phyloP scores from a whole-genome alignment of 2,888 invertebrate species.

The Metacarcinus magister region DNA sequence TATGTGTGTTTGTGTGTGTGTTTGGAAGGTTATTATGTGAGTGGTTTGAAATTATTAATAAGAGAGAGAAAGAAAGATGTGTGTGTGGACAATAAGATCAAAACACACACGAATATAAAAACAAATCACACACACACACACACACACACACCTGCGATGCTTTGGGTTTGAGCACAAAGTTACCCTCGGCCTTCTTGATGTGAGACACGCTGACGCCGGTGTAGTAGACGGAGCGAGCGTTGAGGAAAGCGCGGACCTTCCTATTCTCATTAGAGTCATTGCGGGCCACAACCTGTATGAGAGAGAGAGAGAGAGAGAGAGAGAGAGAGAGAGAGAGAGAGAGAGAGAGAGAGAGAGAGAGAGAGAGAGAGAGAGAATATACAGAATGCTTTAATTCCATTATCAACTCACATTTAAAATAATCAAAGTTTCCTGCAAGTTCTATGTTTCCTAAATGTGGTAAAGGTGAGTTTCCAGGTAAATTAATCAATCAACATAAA shows the following conservation, averaged over 20 bases:
- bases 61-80: no score
- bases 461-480: neutral
- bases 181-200: constrained; percentile 88
- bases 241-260: constrained; percentile 88
- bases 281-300: constrained; percentile 84
- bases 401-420: no score
- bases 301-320: neutral
- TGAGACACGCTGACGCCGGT: constrained; percentile 89
- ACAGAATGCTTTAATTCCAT: neutral
- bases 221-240: constrained; percentile 89
- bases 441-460: neutral
- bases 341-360: neutral
- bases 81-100: no score
- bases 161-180: constrained; percentile 87
- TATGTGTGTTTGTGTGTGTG: no score
- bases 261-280: constrained; percentile 88
- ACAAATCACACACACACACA: neutral
- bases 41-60: no score
- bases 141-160: constrained; percentile 73
- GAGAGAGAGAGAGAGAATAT: neutral
- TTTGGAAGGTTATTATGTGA: no score
- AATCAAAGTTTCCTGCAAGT: no score
- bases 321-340: neutral
- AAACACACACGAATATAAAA: no score
- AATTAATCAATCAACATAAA: neutral